Evolutionary conservation across 2,888 invertebrate species (phyloP), one percentile per base, ranked within the genome.

Genomic region (Melitaea athalia): DNA sequence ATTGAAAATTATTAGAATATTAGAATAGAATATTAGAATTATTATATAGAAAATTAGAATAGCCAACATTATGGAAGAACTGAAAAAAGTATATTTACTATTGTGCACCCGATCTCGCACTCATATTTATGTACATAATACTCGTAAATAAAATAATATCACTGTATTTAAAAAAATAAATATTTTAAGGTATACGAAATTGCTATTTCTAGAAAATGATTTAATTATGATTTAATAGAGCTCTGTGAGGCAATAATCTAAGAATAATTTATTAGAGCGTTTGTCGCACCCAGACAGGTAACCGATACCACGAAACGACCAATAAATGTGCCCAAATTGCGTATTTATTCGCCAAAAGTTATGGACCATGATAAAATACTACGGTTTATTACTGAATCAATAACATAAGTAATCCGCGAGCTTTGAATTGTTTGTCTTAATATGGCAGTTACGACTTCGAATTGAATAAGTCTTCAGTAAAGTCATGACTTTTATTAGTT

Each of bases 281-380:
- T 63, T 45, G 60, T 65, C 67, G 38, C 68, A 61, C 68, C 67
- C 55, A 59, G 67, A 50, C 52, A 69, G 70, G 73, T 74, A 71
- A 68, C 69, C 59, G 76, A 75, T 76, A 71, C 47, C 42, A 6
- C 61, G 64, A 72, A 77, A 78, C 74, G 70, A 74, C 80, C 84
- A 81, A 87, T 88, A 89, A 90, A 88, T 84, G 81, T 74, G 65
- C 64, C 77, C 77, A 73, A 87, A 86, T 81, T 78, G 81, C 79
- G 84, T 83, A 87, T 86, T 89, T 86, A 87, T 83, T 81, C 82
- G 72, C 62, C 73, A 79, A 81, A 85, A 89, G 85, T 90, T 87
- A 89, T 87, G 82, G 85, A 67, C 76, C 81, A 81, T 79, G 82
- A 85, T 83, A 87, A 86, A 89, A 85, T 83, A 85, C 74, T 60